phyloP scores from a whole-genome alignment of 2,888 invertebrate species.

The Apoderus coryli region DNA sequence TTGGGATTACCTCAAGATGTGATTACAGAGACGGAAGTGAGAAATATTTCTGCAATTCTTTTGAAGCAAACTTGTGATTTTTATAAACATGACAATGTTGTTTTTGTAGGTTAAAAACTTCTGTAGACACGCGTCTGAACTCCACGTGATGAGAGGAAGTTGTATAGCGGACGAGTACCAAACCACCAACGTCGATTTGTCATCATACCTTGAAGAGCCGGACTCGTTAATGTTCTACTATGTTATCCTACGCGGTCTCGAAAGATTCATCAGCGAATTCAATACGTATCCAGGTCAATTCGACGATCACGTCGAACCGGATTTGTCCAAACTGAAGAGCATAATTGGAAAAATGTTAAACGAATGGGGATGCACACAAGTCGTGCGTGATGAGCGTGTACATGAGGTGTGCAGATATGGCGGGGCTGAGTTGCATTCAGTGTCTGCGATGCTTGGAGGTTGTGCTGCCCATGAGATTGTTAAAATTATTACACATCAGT shows the following conservation, averaged over 20 bases:
- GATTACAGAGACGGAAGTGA: conserved; percentile 57
- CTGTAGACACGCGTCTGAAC: conserved; percentile 74
- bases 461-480: conserved; percentile 92
- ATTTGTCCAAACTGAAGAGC: conserved; percentile 74
- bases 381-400: conserved; percentile 74
- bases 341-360: conserved; percentile 52
- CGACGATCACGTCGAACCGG: conserved; percentile 74
- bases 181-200: conserved; percentile 26
- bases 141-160: conserved; percentile 66
- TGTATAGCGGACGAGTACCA: conserved; percentile 73
- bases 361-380: conserved; percentile 71
- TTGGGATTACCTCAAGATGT: conserved; percentile 58
- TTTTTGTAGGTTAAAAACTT: conserved; percentile 52
- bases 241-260: conserved; percentile 78
- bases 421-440: conserved; percentile 85
- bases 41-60: too few species aligned
- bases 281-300: conserved; percentile 82
- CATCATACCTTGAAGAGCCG: conserved; percentile 51
- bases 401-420: conserved; percentile 95
- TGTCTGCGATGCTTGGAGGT: conserved; percentile 76
- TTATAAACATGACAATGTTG: too few species aligned
- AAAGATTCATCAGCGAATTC: conserved; percentile 77
- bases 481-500: conserved; percentile 90
- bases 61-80: too few species aligned
- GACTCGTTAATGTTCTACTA: conserved; percentile 83